Percentiles rank a stretch among this genome's conserved stretches.
Conservation (phyloP, 2,797 vertebrate species). For the Rhinella marina region DNA sequence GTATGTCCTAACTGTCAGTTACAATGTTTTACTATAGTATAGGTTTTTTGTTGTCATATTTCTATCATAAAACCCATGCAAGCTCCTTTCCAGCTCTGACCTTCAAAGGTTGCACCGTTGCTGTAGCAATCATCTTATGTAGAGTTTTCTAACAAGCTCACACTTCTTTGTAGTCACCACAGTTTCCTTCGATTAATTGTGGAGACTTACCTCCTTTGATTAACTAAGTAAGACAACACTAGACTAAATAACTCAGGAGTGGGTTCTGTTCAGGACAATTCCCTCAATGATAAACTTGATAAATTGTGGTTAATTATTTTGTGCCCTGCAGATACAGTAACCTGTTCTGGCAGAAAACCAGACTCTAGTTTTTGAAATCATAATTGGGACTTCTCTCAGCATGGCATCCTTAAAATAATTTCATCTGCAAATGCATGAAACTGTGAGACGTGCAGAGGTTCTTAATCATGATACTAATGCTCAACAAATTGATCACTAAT, state of each 20-base stretch:
- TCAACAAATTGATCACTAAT: background rate
- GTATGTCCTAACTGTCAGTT: no score
- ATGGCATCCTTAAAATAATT: slow-evolving; percentile 44
- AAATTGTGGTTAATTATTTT: slow-evolving; percentile 56
- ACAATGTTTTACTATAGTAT: background rate
- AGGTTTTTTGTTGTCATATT: background rate
- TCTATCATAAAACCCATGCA: background rate
- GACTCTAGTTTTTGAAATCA: slow-evolving; percentile 18
- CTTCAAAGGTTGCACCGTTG: background rate
- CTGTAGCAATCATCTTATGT: background rate
- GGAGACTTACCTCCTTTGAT: background rate
- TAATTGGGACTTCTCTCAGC: slow-evolving; percentile 56
- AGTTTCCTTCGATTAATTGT: background rate
- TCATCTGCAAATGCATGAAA: slow-evolving; percentile 45
- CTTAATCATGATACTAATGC: slow-evolving; percentile 8
- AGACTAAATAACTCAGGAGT: slow-evolving; percentile 25
- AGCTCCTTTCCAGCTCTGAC: background rate
- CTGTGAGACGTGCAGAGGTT: slow-evolving; percentile 28
- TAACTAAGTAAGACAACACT: slow-evolving; percentile 8
- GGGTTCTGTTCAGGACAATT: background rate
- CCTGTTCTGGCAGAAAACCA: slow-evolving; percentile 36
- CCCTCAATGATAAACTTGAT: slow-evolving; percentile 38
- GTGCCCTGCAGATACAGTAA: slow-evolving; percentile 45
- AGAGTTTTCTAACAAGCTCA: background rate
- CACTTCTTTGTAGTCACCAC: background rate